Conservation (phyloP, 2,113 vertebrate species). For the Lycaon pictus region DNA sequence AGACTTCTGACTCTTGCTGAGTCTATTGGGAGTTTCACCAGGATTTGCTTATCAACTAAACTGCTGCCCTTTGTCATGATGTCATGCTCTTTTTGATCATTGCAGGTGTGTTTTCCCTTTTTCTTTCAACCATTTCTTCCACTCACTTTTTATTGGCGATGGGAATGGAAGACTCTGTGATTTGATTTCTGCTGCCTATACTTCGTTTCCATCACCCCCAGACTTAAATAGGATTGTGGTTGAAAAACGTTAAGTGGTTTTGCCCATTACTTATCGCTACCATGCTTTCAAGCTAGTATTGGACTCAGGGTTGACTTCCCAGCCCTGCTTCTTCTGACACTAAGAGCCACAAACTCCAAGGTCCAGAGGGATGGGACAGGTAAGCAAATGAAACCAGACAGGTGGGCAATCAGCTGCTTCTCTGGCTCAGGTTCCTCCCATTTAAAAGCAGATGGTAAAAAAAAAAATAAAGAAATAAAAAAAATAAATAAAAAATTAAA, state of each 20-base stretch:
- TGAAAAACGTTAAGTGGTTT: neutral
- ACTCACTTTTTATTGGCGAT: neutral
- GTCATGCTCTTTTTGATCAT: neutral
- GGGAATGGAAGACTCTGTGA: neutral
- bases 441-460: neutral
- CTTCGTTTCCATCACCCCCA: neutral
- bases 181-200: neutral
- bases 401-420: neutral
- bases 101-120: neutral
- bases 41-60: neutral
- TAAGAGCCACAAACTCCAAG: neutral
- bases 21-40: neutral
- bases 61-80: neutral
- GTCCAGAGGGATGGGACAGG: neutral
- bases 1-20: neutral
- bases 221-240: neutral
- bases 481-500: too few relatives aligned
- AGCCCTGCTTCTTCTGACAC: neutral
- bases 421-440: neutral
- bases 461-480: too few relatives aligned
- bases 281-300: too few relatives aligned
- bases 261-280: too few relatives aligned
- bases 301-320: neutral
- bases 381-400: neutral
- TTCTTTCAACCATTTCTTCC: neutral